A percentile compares a stretch with the other conserved stretches of the same genome.
Evolutionary conservation across 1,140 invertebrate species (phyloP).

Genomic region (Linepithema humile): DNA sequence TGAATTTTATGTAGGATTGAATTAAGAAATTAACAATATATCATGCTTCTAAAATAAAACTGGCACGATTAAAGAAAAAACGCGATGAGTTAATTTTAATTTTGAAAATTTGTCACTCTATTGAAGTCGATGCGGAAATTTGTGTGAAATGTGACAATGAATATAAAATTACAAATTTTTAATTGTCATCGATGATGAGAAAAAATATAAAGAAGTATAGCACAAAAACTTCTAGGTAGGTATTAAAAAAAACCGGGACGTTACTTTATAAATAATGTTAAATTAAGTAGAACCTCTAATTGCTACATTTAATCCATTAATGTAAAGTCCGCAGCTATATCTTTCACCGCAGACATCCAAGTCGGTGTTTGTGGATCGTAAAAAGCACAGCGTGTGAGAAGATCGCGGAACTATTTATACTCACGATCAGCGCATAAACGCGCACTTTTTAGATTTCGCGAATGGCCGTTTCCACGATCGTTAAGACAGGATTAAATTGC

Average conservation of each 20-base stretch:
- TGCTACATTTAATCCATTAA: not conserved
- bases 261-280: not conserved
- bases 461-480: conserved; percentile 29
- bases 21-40: not conserved
- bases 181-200: not conserved
- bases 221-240: not conserved
- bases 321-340: not conserved
- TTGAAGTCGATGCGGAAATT: too few species aligned
- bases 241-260: not conserved
- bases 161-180: not conserved
- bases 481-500: not conserved
- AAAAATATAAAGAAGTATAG: not conserved
- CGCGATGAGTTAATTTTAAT: not conserved
- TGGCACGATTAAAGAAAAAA: too few species aligned
- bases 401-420: conserved; percentile 14
- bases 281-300: not conserved
- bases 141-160: too few species aligned
- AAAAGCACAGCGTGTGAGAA: conserved; percentile 20
- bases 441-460: not conserved
- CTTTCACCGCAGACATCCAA: conserved; percentile 12
- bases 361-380: conserved; percentile 13
- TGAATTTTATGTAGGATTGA: not conserved
- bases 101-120: not conserved
- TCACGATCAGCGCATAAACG: conserved; percentile 5
- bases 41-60: not conserved